These are phyloP conservation scores for Tillus elongatus DNA, from an alignment of 2,888 invertebrate species.

Conservation along the genomic window DNA sequence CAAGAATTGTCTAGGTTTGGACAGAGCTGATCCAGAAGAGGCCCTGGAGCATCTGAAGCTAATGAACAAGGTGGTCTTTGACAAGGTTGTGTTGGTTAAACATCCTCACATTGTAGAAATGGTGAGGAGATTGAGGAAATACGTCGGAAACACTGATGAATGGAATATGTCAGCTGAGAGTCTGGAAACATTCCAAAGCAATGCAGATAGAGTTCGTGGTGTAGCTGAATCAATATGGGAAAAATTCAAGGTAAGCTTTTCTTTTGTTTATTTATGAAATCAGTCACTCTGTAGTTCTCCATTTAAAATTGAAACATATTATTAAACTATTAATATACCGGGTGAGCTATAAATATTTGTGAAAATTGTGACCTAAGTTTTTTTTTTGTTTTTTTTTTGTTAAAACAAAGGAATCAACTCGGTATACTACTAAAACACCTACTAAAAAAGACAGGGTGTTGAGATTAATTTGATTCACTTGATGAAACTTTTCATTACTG, in stretches of 20 bases:
- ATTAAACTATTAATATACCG: too few species aligned
- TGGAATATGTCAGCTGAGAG: slow-evolving; percentile 61
- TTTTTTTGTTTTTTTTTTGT: too few species aligned
- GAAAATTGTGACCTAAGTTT: too few species aligned
- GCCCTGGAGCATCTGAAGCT: slow-evolving; percentile 61
- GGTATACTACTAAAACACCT: too few species aligned
- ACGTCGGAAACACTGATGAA: slow-evolving; percentile 67
- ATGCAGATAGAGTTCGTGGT: slow-evolving; percentile 60
- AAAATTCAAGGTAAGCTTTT: slow-evolving; percentile 47
- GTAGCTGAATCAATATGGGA: slow-evolving; percentile 56
- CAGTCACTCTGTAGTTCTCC: too few species aligned
- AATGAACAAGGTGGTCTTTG: slow-evolving; percentile 49
- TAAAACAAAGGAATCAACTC: too few species aligned
- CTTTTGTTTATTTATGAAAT: slow-evolving; percentile 40
- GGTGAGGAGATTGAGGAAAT: slow-evolving; percentile 62
- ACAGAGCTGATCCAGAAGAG: slow-evolving; percentile 61
- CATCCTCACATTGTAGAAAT: slow-evolving; percentile 73
- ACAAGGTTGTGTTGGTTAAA: slow-evolving; percentile 69
- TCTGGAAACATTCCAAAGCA: slow-evolving; percentile 53
- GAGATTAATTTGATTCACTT: too few species aligned
- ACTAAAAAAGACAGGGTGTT: too few species aligned
- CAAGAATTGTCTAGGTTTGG: slow-evolving; percentile 55
- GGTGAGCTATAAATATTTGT: too few species aligned
- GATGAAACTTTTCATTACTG: too few species aligned
- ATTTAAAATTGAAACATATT: too few species aligned